phyloP scores from a whole-genome alignment of 2,888 invertebrate genomes.

The Callinectes sapidus region DNA sequence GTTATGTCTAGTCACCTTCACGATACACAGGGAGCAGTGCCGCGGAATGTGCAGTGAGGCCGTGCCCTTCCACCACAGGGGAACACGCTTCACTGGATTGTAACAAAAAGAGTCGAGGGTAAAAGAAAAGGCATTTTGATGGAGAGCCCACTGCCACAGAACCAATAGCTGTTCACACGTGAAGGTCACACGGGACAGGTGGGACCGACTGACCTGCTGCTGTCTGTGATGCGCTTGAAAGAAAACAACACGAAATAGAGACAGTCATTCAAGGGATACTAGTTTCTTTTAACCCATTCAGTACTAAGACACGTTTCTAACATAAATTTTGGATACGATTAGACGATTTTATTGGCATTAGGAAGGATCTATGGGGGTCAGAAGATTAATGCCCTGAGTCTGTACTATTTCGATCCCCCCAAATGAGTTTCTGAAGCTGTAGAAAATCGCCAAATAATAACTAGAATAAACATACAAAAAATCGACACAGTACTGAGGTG shows the following conservation, averaged over 20 bases:
- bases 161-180: neutral
- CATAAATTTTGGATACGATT: too few species aligned
- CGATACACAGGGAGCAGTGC: neutral
- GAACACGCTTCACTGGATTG: neutral
- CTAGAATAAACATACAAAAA: too few species aligned
- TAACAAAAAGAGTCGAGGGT: neutral
- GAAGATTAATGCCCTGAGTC: too few species aligned
- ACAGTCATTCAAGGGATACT: neutral
- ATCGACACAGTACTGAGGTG: too few species aligned
- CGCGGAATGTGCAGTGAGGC: too few species aligned
- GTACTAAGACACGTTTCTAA: too few species aligned
- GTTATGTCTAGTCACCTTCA: neutral
- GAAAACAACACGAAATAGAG: neutral
- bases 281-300: neutral
- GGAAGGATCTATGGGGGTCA: too few species aligned
- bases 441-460: too few species aligned
- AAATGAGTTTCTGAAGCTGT: too few species aligned
- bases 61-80: too few species aligned
- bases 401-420: too few species aligned
- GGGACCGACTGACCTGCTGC: neutral
- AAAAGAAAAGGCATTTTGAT: neutral
- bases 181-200: neutral
- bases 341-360: too few species aligned
- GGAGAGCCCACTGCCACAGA: neutral
- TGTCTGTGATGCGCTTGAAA: neutral